A percentile compares a stretch with the other conserved stretches of the same genome.
Conservation (phyloP, 2,888 invertebrate species). For the Aspidiotus destructor region DNA sequence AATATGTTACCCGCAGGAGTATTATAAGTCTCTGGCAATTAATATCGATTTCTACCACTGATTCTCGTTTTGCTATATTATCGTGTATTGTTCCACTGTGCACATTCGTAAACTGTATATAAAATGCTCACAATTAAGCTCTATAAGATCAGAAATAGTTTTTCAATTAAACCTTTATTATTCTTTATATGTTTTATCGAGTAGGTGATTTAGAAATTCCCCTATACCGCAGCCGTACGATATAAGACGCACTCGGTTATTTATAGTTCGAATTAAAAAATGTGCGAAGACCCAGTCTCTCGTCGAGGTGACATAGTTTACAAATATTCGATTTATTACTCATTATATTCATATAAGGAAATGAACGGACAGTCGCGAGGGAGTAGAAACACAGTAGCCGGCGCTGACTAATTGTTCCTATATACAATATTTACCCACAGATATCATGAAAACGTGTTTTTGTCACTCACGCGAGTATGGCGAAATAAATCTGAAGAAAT, state of each 20-base stretch:
- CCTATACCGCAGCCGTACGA: neutral
- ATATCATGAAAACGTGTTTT: neutral
- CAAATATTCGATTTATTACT: slow-evolving; percentile 4
- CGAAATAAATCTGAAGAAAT: slow-evolving; percentile 2
- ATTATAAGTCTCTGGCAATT: slow-evolving; percentile 19
- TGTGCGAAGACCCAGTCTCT: neutral
- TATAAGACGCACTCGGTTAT: neutral
- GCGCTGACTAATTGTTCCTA: neutral
- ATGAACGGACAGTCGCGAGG: slow-evolving; percentile 1
- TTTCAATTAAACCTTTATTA: slow-evolving; percentile 19
- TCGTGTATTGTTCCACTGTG: slow-evolving; percentile 20
- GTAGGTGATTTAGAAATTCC: slow-evolving; percentile 9
- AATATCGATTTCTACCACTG: slow-evolving; percentile 29
- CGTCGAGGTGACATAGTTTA: slow-evolving; percentile 2
- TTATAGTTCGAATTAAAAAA: neutral
- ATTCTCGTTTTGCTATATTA: slow-evolving; percentile 16
- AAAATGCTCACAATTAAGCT: slow-evolving; percentile 17
- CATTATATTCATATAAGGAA: neutral
- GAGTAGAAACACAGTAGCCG: neutral
- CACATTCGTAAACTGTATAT: neutral
- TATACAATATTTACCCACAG: neutral
- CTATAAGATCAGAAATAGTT: slow-evolving; percentile 9
- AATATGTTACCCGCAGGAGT: slow-evolving; percentile 3
- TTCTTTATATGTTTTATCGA: slow-evolving; percentile 14
- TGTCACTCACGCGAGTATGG: neutral